phyloP scores from a whole-genome alignment of 2,113 vertebrate species.

The Carassius gibelio region DNA sequence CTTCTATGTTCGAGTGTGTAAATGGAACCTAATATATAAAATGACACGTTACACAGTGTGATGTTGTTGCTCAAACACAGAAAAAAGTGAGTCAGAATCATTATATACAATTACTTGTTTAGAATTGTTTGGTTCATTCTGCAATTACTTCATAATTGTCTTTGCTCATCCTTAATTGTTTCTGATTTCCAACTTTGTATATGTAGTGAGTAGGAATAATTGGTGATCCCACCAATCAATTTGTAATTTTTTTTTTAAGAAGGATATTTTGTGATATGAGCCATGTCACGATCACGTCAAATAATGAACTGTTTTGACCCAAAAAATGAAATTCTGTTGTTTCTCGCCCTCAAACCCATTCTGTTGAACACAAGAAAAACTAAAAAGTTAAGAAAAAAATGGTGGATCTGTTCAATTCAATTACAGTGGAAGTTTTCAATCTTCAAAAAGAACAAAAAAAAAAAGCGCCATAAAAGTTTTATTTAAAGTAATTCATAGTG shows the following conservation, averaged over 20 bases:
- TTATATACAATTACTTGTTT: slow-evolving; percentile 17
- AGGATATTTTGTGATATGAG: background rate
- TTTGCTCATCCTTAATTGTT: slow-evolving; percentile 55
- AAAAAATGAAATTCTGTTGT: background rate
- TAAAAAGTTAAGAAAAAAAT: background rate
- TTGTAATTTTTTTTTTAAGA: background rate
- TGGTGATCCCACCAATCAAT: slow-evolving; percentile 30
- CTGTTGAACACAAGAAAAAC: background rate
- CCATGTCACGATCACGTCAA: background rate
- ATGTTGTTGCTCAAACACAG: slow-evolving; percentile 13
- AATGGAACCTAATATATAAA: slow-evolving; percentile 78
- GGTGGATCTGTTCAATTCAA: background rate
- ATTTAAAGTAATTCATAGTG: too few species aligned
- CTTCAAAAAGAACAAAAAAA: background rate
- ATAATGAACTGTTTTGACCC: background rate
- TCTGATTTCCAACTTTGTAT: slow-evolving; percentile 36
- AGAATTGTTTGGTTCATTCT: background rate
- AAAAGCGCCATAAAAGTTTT: background rate
- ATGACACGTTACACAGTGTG: slow-evolving; percentile 58
- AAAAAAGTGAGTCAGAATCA: slow-evolving; percentile 34
- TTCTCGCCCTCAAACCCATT: background rate
- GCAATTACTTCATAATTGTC: background rate
- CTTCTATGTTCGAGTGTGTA: slow-evolving; percentile 60
- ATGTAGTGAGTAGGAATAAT: slow-evolving; percentile 55
- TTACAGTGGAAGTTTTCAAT: background rate